Base-by-base conservation (phyloP, 2,797 vertebrate species). In the Leptodactylus fallax region DNA sequence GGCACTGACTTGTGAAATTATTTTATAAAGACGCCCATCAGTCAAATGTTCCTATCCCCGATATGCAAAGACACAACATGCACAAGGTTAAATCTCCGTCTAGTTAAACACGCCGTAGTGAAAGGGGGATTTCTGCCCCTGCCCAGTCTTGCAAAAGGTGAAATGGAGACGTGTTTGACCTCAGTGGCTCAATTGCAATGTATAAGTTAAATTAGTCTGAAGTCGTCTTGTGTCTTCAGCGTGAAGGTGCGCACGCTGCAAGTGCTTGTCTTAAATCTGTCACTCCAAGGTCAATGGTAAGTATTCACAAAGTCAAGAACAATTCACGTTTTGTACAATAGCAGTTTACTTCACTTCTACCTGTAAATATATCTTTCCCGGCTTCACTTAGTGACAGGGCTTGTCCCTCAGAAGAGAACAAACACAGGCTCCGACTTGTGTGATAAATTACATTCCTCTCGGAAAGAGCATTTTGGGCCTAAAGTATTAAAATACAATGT, bases 281-380 rank as follows among this genome's bases (percentile, higher is more conserved):
- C 88, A 89, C 71, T 86, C 71, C 88, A 89, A 89, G 88, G 88
- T 86, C 88, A 89, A 79, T 89, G 84, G 79, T 86, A 89, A 88
- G 83, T 81, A 80, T 85, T 89, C 51, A 55, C 87, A 89, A 89
- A 89, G 87, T 85, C 84, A 81, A 82, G 87, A 89, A 89, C 87
- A 89, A 89, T 85, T 89, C 87, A 86, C 63, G 87, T 82, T 89
- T 78, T 67, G 55, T 82, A 63, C 67, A 67, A 78, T 47, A 86
- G 79, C 79, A 60, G 79, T 83, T 86, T 78, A 65, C 77, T 53
- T 76, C 60, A 77, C 79, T 82, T 47, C 36, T 71, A 83, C 84
- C 88, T 82, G 79, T 86, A 71, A 71, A 79, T 89, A 83, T 82
- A 89, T 84, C 82, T 88, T 83, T 61, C 76, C 27, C n/a, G 11